Evolutionary conservation across 1,140 invertebrate genomes (phyloP).

Genomic region (Drosophila lacertosa): DNA sequence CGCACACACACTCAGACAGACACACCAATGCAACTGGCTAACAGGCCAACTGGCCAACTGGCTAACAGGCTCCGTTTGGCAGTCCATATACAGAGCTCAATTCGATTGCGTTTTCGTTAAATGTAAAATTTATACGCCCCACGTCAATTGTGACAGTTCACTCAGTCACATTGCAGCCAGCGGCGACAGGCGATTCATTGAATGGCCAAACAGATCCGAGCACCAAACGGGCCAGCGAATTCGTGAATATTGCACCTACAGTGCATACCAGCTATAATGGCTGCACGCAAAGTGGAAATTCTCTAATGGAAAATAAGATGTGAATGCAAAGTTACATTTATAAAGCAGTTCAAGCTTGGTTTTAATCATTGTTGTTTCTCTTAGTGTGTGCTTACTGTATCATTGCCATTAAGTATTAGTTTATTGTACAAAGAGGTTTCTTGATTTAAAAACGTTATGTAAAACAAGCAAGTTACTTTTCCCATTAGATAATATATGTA

Average conservation of each 20-base stretch:
- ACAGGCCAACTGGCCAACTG: slow-evolving; percentile 31
- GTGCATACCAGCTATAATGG: slow-evolving; percentile 21
- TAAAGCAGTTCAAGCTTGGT: too few relatives aligned
- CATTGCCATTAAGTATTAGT: too few relatives aligned
- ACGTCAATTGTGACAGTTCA: slow-evolving; percentile 82
- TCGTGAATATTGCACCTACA: slow-evolving; percentile 62
- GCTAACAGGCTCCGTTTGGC: slow-evolving; percentile 22
- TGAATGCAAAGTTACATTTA: too few relatives aligned
- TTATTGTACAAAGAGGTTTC: too few relatives aligned
- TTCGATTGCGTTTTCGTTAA: slow-evolving; percentile 83
- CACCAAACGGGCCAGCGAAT: slow-evolving; percentile 53
- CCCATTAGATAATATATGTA: too few relatives aligned
- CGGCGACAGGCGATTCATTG: slow-evolving; percentile 40
- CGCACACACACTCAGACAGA: slow-evolving; percentile 17
- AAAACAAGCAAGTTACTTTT: too few relatives aligned
- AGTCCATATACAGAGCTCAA: slow-evolving; percentile 79
- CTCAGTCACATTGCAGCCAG: slow-evolving; percentile 68
- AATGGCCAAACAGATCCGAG: slow-evolving; percentile 51
- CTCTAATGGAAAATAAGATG: not conserved
- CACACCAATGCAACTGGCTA: slow-evolving; percentile 52
- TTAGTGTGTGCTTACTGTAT: too few relatives aligned
- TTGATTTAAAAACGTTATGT: too few relatives aligned
- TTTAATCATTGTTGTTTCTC: too few relatives aligned
- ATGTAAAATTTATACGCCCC: slow-evolving; percentile 83
- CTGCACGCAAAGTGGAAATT: not conserved